Base-by-base conservation (phyloP, 2,888 invertebrate genomes). In the Stictocephala bisonia region DNA sequence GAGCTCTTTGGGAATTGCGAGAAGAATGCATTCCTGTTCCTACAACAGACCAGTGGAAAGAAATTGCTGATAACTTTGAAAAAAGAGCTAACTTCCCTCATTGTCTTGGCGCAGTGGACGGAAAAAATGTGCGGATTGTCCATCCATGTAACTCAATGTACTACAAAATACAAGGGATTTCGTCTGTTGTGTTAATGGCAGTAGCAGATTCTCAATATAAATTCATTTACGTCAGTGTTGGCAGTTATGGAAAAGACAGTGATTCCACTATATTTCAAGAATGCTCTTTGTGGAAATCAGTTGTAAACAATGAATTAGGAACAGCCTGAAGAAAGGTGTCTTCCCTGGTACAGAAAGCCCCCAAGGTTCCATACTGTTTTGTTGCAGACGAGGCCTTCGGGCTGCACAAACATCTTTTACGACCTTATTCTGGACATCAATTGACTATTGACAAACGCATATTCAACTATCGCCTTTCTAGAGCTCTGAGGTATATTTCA, bases 161-260 rank as follows among this genome's bases (percentile, higher is more conserved):
- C 51, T 51, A 29, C 58, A 76, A 76, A 44, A 74, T 74, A 44
- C 72, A 75, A 53, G 68, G 69, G 1, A 73, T 60, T 71, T 76
- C 51, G 11, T 72, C 71, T 48, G 35, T 76, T 40, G 71, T 75
- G 27, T 41, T 76, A 9, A 73, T 76, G 74, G 73, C 73, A 53
- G 58, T 76, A 11, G 64, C 66, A 53, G 75, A 75, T 69, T 31
- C 64, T 18, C 26, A 75, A 51, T 76, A 75, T 40, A 68, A 44
- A 26, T 77, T 77, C 60, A 77, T 79, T 40, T 73, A 78, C 41
- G 78, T 80, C 15, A 80, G 81, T 75, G 79, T 81, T 69, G 82
- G 83, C 29, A 77, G 77, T 56, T 79, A 78, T 75, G 81, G 81
- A 9, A 78, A 77, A 66, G 78, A 80, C 74, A 80, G 80, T 78